These are phyloP conservation scores for Lates japonicus DNA, from an alignment of 2,797 vertebrate genomes.

Conservation along the genomic window DNA sequence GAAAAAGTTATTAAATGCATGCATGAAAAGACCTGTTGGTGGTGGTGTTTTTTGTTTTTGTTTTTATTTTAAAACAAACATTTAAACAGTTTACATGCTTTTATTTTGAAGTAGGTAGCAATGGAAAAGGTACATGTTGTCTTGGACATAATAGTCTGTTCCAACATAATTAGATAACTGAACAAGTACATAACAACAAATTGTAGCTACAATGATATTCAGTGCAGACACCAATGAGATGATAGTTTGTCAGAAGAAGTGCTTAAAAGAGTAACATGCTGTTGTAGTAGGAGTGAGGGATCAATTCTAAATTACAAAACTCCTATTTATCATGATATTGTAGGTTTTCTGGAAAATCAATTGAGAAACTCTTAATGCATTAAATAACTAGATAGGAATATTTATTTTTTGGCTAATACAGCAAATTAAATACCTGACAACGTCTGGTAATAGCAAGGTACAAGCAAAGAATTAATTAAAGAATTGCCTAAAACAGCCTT, in stretches of 20 bases:
- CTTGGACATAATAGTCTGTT: neutral
- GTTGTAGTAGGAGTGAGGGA: too few species aligned
- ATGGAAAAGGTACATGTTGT: neutral
- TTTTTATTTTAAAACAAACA: neutral
- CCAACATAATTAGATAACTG: neutral
- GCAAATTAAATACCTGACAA: too few species aligned
- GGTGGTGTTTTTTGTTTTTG: neutral
- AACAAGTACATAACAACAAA: neutral
- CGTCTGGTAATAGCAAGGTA: too few species aligned
- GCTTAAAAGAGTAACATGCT: neutral
- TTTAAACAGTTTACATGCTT: neutral
- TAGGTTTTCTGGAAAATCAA: too few species aligned
- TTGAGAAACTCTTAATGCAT: too few species aligned
- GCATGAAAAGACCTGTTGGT: slow-evolving; percentile 49
- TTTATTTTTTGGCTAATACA: too few species aligned
- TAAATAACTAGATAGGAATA: too few species aligned
- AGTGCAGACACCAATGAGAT: neutral
- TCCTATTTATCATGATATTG: neutral
- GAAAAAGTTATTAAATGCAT: slow-evolving; percentile 67
- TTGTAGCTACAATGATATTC: neutral
- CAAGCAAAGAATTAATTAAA: too few species aligned
- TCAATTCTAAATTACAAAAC: neutral
- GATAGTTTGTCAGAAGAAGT: neutral
- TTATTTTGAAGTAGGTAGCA: neutral
- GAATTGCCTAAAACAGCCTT: too few species aligned